Conservation (phyloP, 2,888 invertebrate genomes). For the Frankliniella intonsa region DNA sequence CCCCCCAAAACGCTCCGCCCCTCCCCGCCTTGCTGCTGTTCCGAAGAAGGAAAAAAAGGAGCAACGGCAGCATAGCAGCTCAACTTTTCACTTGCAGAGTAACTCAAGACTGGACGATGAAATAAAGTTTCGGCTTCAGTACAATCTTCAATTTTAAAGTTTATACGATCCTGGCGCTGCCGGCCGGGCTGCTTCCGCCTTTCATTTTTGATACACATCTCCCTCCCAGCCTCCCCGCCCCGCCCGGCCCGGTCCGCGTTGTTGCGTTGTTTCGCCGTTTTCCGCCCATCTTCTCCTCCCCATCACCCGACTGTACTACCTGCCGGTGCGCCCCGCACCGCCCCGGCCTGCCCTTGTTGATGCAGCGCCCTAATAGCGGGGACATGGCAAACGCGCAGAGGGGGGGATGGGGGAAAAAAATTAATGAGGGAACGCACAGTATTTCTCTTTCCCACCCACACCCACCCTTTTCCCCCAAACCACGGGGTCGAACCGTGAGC, state of each 20-base stretch:
- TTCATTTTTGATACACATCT: neutral
- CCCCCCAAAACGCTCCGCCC: neutral
- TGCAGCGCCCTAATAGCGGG: too few species aligned
- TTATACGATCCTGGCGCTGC: neutral
- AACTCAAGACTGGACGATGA: neutral
- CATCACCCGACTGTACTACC: neutral
- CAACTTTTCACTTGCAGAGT: neutral
- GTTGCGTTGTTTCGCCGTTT: too few species aligned
- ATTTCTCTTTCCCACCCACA: too few species aligned
- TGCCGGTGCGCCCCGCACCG: neutral
- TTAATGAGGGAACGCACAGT: too few species aligned
- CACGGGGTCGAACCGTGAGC: too few species aligned
- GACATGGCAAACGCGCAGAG: too few species aligned
- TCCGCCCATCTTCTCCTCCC: too few species aligned
- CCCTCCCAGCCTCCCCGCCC: neutral
- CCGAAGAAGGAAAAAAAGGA: neutral
- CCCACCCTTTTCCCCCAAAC: too few species aligned
- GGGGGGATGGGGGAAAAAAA: too few species aligned
- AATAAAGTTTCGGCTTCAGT: neutral
- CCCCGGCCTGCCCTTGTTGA: too few species aligned
- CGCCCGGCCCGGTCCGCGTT: neutral
- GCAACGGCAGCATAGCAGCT: neutral
- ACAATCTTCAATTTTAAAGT: constrained; percentile 23
- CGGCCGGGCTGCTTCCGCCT: neutral
- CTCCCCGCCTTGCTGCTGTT: neutral